A percentile compares a stretch with the other conserved stretches of the same genome.
Evolutionary conservation across 2,888 invertebrate species (phyloP).

Genomic region (Agrochola litura): DNA sequence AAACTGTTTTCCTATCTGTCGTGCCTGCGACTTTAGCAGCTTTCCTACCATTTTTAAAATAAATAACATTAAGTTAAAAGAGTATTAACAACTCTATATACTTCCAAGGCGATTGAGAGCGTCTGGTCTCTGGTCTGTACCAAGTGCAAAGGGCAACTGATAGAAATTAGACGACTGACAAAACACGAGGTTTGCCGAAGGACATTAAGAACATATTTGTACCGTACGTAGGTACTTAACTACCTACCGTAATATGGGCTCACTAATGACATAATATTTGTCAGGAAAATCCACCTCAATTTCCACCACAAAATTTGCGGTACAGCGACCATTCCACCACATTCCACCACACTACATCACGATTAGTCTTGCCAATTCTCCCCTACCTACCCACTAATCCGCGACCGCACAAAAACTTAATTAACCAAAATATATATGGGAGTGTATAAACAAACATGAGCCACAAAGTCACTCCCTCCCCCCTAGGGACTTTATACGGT

Average conservation of each 20-base stretch:
- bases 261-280: constrained; percentile 37
- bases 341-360: constrained; percentile 73
- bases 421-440: constrained; percentile 88
- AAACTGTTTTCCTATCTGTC: no score
- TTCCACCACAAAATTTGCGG: constrained; percentile 38
- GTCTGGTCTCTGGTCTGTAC: no score
- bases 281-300: constrained; percentile 39
- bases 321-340: constrained; percentile 50
- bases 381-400: constrained; percentile 79
- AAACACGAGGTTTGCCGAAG: no score
- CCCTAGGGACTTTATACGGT: constrained; percentile 87
- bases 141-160: no score
- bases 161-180: no score
- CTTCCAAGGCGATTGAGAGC: no score
- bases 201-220: no score
- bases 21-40: no score
- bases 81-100: no score
- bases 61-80: no score
- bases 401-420: constrained; percentile 88
- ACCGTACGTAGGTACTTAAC: no score
- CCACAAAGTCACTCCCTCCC: constrained; percentile 84
- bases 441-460: constrained; percentile 87
- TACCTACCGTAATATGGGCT: neutral
- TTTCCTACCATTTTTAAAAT: no score
- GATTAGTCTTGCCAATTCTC: constrained; percentile 77